These are phyloP conservation scores for Incurvaria masculella DNA, from an alignment of 2,888 invertebrate genomes.

Conservation along the genomic window DNA sequence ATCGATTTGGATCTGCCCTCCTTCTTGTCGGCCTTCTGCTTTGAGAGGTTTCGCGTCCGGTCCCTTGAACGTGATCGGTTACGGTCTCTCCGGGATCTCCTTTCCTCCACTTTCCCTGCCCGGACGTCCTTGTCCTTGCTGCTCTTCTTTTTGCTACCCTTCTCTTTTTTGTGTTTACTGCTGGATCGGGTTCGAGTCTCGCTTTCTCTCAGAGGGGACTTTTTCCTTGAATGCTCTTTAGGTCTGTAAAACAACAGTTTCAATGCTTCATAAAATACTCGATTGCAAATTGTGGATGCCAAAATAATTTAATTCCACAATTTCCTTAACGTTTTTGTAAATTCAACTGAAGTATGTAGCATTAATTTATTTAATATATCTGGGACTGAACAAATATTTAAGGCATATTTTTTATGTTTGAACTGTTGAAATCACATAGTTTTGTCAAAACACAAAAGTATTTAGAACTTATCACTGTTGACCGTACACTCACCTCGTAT, in stretches of 20 bases:
- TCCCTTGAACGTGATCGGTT: slow-evolving; percentile 8
- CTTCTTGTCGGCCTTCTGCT: slow-evolving; percentile 29
- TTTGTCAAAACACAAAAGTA: too few relatives aligned
- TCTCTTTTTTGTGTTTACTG: not conserved
- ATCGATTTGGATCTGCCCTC: slow-evolving; percentile 22
- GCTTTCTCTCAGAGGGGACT: not conserved
- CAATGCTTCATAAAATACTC: too few relatives aligned
- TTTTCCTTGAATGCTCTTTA: not conserved
- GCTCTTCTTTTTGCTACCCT: slow-evolving; percentile 9
- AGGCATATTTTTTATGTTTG: too few relatives aligned
- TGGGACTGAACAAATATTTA: too few relatives aligned
- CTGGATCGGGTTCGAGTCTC: not conserved
- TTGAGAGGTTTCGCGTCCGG: too few relatives aligned
- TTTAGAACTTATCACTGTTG: too few relatives aligned
- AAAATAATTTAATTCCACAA: too few relatives aligned
- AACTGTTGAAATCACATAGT: too few relatives aligned
- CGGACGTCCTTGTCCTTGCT: slow-evolving; percentile 7
- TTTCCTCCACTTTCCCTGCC: slow-evolving; percentile 7
- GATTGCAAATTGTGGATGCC: too few relatives aligned
- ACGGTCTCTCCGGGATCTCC: slow-evolving; percentile 8
- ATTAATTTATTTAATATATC: too few relatives aligned
- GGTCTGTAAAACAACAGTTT: not conserved
- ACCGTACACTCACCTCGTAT: not conserved
- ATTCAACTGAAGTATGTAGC: too few relatives aligned
- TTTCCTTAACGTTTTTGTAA: too few relatives aligned